Base-by-base conservation (phyloP, 2,888 invertebrate species). In the Harpalus rufipes region DNA sequence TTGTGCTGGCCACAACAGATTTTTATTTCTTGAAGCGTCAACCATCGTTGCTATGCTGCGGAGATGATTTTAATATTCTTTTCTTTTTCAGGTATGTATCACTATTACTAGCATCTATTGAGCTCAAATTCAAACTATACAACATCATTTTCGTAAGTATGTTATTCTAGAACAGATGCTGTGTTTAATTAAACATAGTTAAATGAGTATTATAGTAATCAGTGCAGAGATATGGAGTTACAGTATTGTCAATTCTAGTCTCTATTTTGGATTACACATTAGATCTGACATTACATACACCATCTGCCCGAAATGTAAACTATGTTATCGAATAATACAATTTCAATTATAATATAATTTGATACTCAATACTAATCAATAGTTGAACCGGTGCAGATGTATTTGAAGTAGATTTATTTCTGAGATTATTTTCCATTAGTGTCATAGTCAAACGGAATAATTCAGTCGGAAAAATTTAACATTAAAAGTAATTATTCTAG, bases 401-500 rank as follows among this genome's bases (percentile, higher is more conserved):
- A 25, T 63, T 59, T 59, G 10, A 59, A 16, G 10, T 14, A 16
- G 1, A 21, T 63, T 63, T 63, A 25, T 21, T 25, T 63, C 63
- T 21, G 10, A 25, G 21, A 63, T 21, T 21, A 10, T 25, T 18
- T 10, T 21, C 25, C 12, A 25, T 25, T 63, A 25, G 21, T 21
- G 21, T 63, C 25, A 12, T 8, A 25, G 18, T 21, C 63, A 25
- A 68, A 39, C 10, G 68, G 32, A 32, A 14, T 68, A 39, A 12
- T 68, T 68, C 14, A 68, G 10, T 68, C 2, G n/a, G 59, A 32
- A 8, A 68, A 68, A 18, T 56, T 59, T 59, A 63, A 18, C 7
- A 12, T 25, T 63, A 63, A 65, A 68, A 68, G 39, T 39, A 68
- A 68, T 68, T 68, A 39, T 68, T 68, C 39, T 39, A 68, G 68